Evolutionary conservation across 2,888 invertebrate genomes (phyloP), one percentile per base, ranked within the genome.

Genomic region (Hesperia comma): DNA sequence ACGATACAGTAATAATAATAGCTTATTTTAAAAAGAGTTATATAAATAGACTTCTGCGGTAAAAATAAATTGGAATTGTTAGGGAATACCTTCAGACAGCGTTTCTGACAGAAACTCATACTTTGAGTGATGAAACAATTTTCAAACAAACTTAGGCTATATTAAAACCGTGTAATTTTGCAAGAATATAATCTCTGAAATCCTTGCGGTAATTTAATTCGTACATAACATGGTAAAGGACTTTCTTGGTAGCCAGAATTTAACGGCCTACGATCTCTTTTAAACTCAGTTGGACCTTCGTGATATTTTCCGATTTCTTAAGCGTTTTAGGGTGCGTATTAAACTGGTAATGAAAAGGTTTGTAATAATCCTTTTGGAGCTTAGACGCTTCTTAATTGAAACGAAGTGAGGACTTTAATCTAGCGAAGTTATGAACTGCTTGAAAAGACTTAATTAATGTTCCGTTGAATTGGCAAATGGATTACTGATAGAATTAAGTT

Each of bases 321-420:
- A 58, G 33, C 32, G 49, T 49, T 49, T 60, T 26, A 33, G 12
- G 19, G 58, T 46, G 43, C 43, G 8, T 32, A 26, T 43, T 32
- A 58, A 21, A 58, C 58, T 58, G 58, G 58, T 32, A 5, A 37
- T 37, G 37, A 12, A 37, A 37, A 37, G 37, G 37, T 37, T 37
- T 37, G 37, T 37, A 37, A 8, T 21, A 17, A 58, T 58, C 58
- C 58, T 58, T 43, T 58, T 12, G 10, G 43, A 2, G 32, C 43
- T 58, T 21, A 58, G 43, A 46, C 26, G 58, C 58, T 46, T n/a
- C 37, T 58, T 58, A 58, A 43, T 58, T 58, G 37, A 37, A 37
- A 37, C 37, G 37, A 12, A 37, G 1, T 37, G 12, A 37, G 46
- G 43, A 26, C 26, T 26, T 26, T 4, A 26, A 26, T 26, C 26